Percentiles rank a stretch among this genome's conserved stretches.
phyloP scores from a whole-genome alignment of 2,113 vertebrate species.

The Nerophis ophidion region DNA sequence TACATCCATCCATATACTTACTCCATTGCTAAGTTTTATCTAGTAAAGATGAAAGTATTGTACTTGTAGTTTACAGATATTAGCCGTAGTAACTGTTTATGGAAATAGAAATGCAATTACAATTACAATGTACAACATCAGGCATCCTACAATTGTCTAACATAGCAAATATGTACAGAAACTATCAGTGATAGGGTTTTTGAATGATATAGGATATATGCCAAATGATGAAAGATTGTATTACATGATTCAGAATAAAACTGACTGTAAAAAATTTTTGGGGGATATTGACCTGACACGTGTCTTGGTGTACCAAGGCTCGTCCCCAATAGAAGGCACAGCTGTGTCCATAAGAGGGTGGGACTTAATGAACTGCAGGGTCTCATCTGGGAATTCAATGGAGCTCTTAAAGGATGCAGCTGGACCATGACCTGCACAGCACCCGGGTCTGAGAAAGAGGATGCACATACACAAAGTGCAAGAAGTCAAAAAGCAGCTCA shows the following conservation, averaged over 20 bases:
- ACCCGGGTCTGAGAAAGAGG: slow-evolving; percentile 81
- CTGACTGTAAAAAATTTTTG: not conserved
- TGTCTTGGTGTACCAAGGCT: slow-evolving; percentile 98
- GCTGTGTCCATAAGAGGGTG: slow-evolving; percentile 95
- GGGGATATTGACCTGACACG: slow-evolving; percentile 81
- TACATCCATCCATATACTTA: not conserved
- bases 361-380: slow-evolving; percentile 94
- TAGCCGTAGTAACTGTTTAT: not conserved
- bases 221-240: too few species aligned
- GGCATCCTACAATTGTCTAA: too few species aligned
- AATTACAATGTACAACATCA: too few species aligned
- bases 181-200: not conserved
- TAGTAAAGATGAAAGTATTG: not conserved
- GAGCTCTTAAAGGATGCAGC: slow-evolving; percentile 90
- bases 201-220: too few species aligned
- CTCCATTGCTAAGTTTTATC: too few species aligned
- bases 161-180: too few species aligned
- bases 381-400: slow-evolving; percentile 95
- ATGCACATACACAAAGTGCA: slow-evolving; percentile 34
- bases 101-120: not conserved
- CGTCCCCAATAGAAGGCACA: slow-evolving; percentile 85
- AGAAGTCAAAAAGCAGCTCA: slow-evolving; percentile 62
- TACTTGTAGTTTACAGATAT: not conserved
- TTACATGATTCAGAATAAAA: not conserved
- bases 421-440: slow-evolving; percentile 87